Percentiles rank a stretch among this genome's conserved stretches.
Conservation (phyloP, 2,113 vertebrate genomes). For the Pomatorhinus ruficollis region DNA sequence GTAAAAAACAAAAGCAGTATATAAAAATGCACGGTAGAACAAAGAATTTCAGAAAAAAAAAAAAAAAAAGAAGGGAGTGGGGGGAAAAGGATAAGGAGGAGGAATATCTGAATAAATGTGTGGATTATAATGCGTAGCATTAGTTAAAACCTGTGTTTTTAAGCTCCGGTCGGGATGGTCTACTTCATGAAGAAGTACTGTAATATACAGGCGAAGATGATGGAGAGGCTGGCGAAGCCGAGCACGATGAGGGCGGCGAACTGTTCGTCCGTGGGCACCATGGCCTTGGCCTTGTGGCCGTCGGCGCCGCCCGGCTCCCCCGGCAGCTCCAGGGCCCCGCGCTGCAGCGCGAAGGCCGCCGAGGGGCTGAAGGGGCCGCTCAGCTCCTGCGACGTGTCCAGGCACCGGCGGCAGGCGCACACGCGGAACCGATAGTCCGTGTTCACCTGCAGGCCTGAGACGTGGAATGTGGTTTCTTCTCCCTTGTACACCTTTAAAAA, state of each 20-base stretch:
- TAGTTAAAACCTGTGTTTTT: conserved; percentile 79
- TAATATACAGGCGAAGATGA: conserved; percentile 95
- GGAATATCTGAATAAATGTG: conserved; percentile 84
- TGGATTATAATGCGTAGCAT: conserved; percentile 85
- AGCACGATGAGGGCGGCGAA: conserved; percentile 92
- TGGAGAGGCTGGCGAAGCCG: conserved; percentile 89
- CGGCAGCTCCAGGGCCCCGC: conserved; percentile 74
- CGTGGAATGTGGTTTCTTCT: conserved; percentile 90
- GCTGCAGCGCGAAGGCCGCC: conserved; percentile 83
- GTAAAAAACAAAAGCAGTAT: conserved; percentile 77
- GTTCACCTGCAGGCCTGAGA: conserved; percentile 93
- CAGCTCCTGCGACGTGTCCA: conserved; percentile 91
- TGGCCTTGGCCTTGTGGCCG: conserved; percentile 76
- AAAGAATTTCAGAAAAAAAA: not conserved
- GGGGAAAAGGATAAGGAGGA: not conserved
- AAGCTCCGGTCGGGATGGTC: conserved; percentile 62
- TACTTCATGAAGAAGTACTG: conserved; percentile 99
- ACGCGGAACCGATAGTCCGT: conserved; percentile 96
- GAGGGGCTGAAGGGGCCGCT: conserved; percentile 95
- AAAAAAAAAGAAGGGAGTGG: not conserved
- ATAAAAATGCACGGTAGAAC: conserved; percentile 76
- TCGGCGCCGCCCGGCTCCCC: conserved; percentile 76
- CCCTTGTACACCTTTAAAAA: conserved; percentile 91
- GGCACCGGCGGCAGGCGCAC: conserved; percentile 91
- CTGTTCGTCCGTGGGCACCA: conserved; percentile 92